Evolutionary conservation across 2,888 invertebrate species (phyloP).

Genomic region (Congeria kusceri): DNA sequence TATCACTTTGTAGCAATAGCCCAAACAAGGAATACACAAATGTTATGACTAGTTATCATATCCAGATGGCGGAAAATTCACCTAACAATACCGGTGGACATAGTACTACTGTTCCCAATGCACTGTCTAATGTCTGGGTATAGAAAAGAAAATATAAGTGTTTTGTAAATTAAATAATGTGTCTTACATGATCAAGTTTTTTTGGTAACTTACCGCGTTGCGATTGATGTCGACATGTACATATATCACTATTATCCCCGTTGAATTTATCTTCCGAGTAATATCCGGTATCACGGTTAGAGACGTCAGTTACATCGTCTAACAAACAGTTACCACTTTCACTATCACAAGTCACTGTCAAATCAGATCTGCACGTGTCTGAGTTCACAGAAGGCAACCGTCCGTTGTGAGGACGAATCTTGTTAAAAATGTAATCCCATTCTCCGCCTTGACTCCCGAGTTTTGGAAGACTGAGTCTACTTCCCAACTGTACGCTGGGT

Average conservation of each 20-base stretch:
- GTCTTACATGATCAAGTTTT: too few species aligned
- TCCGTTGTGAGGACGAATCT: conserved; percentile 73
- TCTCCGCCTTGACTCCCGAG: conserved; percentile 79
- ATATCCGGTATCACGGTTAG: conserved; percentile 56
- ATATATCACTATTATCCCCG: conserved; percentile 40
- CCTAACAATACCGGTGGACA: too few species aligned
- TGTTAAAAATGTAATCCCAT: conserved; percentile 78
- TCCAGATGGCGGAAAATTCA: too few species aligned
- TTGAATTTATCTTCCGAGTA: conserved; percentile 48
- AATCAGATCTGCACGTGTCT: conserved; percentile 56
- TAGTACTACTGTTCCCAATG: too few species aligned
- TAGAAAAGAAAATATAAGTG: too few species aligned
- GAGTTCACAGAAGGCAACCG: conserved; percentile 58
- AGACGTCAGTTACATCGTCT: conserved; percentile 51
- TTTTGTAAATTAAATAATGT: too few species aligned
- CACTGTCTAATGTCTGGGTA: too few species aligned
- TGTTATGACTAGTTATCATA: too few species aligned
- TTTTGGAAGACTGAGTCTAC: conserved; percentile 48
- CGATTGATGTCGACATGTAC: conserved; percentile 9
- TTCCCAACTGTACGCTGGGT: conserved; percentile 34
- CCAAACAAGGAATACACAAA: too few species aligned
- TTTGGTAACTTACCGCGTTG: background rate
- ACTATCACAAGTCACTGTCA: conserved; percentile 62
- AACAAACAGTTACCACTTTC: conserved; percentile 63
- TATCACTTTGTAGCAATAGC: too few species aligned